These are phyloP conservation scores for Leucania comma DNA, from an alignment of 2,888 invertebrate genomes.

Conservation along the genomic window DNA sequence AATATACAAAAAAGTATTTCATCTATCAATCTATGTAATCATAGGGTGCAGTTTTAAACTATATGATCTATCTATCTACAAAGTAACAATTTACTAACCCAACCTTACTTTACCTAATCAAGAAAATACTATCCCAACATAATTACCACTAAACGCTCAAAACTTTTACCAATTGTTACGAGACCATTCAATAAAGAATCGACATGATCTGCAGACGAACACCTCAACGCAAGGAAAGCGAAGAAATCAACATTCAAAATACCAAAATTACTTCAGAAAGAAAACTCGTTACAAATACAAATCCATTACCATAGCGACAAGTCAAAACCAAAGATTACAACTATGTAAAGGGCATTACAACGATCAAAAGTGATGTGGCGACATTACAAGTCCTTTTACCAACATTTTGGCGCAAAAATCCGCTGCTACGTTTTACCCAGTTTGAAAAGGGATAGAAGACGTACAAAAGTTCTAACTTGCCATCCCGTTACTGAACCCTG, in stretches of 20 bases:
- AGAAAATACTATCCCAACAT: neutral
- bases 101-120: neutral
- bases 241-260: neutral
- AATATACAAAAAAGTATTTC: neutral
- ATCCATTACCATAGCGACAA: neutral
- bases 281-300: neutral
- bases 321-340: neutral
- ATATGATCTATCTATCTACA: neutral
- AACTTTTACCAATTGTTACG: neutral
- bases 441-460: neutral
- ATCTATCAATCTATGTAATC: neutral
- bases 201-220: neutral
- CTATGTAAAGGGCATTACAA: neutral
- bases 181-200: neutral
- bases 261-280: neutral
- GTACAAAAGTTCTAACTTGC: neutral
- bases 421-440: neutral
- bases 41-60: neutral
- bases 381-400: neutral
- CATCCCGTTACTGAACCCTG: neutral
- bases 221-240: neutral
- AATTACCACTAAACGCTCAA: neutral
- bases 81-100: neutral
- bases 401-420: neutral
- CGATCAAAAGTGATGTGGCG: neutral